Percentiles rank a stretch among this genome's conserved stretches.
phyloP scores from a whole-genome alignment of 2,888 invertebrate genomes.

The Hydrotaea diabolus region DNA sequence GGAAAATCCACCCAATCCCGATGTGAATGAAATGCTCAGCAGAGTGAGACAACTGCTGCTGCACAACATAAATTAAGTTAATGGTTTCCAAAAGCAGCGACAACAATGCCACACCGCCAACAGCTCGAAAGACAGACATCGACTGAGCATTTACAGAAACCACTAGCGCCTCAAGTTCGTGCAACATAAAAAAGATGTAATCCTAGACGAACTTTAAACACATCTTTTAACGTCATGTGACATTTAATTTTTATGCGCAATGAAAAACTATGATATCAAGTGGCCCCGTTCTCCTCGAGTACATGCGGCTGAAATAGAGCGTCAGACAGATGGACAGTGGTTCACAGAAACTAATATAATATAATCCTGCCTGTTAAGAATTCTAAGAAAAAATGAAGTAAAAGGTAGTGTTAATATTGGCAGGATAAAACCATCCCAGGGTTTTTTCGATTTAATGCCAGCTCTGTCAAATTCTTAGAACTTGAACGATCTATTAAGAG shows the following conservation, averaged over 20 bases:
- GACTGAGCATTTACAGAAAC: background rate
- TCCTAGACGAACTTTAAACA: constrained; percentile 23
- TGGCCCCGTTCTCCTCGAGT: constrained; percentile 32
- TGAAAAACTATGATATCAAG: constrained; percentile 30
- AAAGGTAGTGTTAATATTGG: too few relatives aligned
- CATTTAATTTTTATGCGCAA: constrained; percentile 45
- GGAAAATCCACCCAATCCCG: constrained; percentile 20
- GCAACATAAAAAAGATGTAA: constrained; percentile 37
- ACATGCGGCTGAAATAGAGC: constrained; percentile 28
- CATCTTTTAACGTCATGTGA: constrained; percentile 16
- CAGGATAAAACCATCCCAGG: too few relatives aligned
- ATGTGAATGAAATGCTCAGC: constrained; percentile 53
- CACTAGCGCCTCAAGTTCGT: background rate
- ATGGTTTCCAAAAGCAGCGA: constrained; percentile 47
- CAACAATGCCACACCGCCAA: constrained; percentile 9
- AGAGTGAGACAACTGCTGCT: constrained; percentile 48
- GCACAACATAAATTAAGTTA: constrained; percentile 55
- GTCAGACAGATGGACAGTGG: constrained; percentile 4
- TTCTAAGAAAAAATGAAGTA: too few relatives aligned
- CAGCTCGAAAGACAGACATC: background rate
- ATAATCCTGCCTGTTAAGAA: too few relatives aligned
- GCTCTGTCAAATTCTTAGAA: too few relatives aligned
- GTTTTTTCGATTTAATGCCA: too few relatives aligned
- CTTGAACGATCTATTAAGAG: too few relatives aligned
- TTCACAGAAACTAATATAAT: background rate